Evolutionary conservation across 2,113 vertebrate species (phyloP).

Genomic region (Gavialis gangeticus): DNA sequence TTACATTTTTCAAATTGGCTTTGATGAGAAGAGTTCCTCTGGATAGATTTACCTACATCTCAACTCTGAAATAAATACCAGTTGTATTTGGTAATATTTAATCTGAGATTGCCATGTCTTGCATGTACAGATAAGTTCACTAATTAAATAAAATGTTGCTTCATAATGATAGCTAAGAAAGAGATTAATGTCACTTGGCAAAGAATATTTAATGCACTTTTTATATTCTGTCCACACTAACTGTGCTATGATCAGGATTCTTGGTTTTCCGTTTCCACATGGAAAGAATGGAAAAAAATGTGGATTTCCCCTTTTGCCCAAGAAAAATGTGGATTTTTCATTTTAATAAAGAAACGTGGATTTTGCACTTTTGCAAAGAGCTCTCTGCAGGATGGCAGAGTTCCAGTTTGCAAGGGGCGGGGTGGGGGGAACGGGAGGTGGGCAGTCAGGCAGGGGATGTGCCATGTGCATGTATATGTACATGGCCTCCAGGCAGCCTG

Average conservation of each 20-base stretch:
- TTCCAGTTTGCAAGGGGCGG: no score
- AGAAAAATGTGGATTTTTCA: no score
- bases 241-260: not conserved
- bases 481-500: no score
- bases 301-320: no score
- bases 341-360: no score
- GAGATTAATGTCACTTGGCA: not conserved
- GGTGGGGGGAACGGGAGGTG: no score
- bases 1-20: not conserved
- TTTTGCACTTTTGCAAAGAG: no score
- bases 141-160: not conserved
- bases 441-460: no score
- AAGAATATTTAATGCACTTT: not conserved
- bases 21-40: not conserved
- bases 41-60: not conserved
- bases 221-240: not conserved
- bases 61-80: not conserved
- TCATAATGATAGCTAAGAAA: not conserved
- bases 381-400: no score
- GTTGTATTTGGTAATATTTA: not conserved
- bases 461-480: no score
- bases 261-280: no score
- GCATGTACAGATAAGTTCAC: not conserved
- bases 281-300: no score
- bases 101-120: not conserved